phyloP scores from a whole-genome alignment of 2,113 vertebrate genomes.

The Rhea pennata region DNA sequence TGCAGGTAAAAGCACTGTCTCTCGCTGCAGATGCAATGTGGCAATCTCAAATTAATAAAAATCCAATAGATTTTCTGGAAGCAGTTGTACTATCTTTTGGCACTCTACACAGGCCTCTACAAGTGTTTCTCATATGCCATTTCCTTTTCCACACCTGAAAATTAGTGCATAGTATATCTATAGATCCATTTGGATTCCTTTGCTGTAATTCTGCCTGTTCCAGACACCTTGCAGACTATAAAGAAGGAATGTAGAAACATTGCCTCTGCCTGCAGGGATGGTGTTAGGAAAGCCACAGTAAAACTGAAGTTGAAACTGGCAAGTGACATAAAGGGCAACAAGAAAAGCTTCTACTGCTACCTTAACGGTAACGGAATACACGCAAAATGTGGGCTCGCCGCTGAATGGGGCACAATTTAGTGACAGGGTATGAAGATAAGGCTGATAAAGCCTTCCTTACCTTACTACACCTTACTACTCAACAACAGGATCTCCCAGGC shows the following conservation, averaged over 20 bases:
- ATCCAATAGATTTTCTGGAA: background rate
- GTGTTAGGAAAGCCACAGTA: background rate
- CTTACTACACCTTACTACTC: too few relatives aligned
- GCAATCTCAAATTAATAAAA: background rate
- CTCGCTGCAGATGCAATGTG: background rate
- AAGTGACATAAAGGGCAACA: background rate
- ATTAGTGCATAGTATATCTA: background rate
- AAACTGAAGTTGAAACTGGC: background rate
- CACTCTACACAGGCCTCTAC: background rate
- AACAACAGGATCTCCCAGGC: too few relatives aligned
- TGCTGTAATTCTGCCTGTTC: background rate
- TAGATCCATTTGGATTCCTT: background rate
- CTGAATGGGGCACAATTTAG: too few relatives aligned
- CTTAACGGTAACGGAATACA: background rate
- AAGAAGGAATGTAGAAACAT: background rate
- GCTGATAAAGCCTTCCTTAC: too few relatives aligned
- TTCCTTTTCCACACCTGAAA: background rate
- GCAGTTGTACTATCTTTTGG: background rate
- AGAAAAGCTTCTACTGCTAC: too few relatives aligned
- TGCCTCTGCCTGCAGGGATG: background rate
- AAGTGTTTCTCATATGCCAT: background rate
- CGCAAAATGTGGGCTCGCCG: background rate
- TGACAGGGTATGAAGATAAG: too few relatives aligned
- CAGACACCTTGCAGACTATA: background rate
- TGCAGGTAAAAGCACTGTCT: background rate